Evolutionary conservation across 2,888 invertebrate genomes (phyloP).

Genomic region (Clepsis dumicolana): DNA sequence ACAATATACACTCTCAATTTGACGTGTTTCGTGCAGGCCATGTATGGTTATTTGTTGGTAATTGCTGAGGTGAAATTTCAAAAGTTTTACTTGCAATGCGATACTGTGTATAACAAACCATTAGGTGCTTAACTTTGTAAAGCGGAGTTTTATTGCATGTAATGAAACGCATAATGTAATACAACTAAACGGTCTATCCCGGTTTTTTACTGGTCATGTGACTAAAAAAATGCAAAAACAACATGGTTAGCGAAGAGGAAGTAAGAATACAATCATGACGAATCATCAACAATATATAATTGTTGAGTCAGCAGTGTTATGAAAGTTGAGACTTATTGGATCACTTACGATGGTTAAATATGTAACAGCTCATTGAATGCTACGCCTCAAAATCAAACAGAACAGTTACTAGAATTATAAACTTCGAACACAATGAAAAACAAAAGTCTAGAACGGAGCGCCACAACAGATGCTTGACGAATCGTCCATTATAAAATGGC

Average conservation of each 20-base stretch:
- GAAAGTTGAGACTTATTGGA: neutral
- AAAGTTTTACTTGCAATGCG: neutral
- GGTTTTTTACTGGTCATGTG: too few relatives aligned
- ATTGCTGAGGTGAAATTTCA: neutral
- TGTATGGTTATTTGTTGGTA: conserved; percentile 3
- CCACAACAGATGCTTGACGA: conserved; percentile 33
- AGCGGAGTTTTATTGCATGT: too few relatives aligned
- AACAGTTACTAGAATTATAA: conserved; percentile 15
- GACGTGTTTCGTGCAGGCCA: conserved; percentile 3
- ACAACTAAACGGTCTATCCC: too few relatives aligned
- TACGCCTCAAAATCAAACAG: neutral
- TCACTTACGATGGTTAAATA: neutral
- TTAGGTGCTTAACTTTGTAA: neutral
- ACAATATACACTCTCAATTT: conserved; percentile 9
- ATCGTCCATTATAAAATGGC: conserved; percentile 49
- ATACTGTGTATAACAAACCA: neutral
- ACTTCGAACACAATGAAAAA: conserved; percentile 24
- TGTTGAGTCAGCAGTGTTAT: neutral
- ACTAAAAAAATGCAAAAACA: too few relatives aligned
- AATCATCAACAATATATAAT: neutral
- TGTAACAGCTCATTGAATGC: conserved; percentile 7
- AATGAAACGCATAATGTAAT: too few relatives aligned
- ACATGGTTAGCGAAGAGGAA: too few relatives aligned
- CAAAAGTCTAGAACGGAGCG: conserved; percentile 35
- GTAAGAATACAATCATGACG: neutral